phyloP scores from a whole-genome alignment of 2,797 vertebrate genomes.

The Knipowitschia caucasica region DNA sequence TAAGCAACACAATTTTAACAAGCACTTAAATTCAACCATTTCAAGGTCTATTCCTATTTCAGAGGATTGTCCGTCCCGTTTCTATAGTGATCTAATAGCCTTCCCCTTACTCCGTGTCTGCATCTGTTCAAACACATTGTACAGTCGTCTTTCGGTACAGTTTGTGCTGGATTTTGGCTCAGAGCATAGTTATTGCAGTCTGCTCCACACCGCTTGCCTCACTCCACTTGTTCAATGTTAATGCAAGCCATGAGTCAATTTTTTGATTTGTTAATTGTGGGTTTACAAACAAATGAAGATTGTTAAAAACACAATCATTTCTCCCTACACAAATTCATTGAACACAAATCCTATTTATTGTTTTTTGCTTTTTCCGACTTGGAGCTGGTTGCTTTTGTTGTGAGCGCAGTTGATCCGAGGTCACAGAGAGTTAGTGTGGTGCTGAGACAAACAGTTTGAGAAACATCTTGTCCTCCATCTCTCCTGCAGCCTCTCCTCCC shows the following conservation, averaged over 20 bases:
- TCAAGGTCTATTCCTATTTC: not conserved
- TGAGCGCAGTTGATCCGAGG: slow-evolving; percentile 8
- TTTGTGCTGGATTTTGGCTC: slow-evolving; percentile 1
- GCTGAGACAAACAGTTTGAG: slow-evolving; percentile 7
- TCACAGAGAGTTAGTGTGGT: slow-evolving; percentile 4
- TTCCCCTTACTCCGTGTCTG: not conserved
- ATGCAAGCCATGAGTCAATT: not conserved
- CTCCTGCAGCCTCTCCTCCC: slow-evolving; percentile 4
- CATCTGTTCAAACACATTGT: slow-evolving; percentile 1
- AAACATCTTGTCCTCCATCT: slow-evolving; percentile 8
- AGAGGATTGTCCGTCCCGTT: not conserved
- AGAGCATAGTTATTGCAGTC: slow-evolving; percentile 9
- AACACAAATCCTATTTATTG: slow-evolving; percentile 4
- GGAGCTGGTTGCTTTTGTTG: slow-evolving; percentile 10
- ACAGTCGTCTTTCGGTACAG: not conserved
- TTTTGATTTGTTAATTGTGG: slow-evolving; percentile 8
- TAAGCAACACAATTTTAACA: slow-evolving; percentile 1
- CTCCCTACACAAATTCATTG: no score
- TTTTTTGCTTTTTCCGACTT: not conserved
- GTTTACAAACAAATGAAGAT: not conserved
- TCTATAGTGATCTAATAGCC: not conserved
- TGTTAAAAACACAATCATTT: slow-evolving; percentile 3
- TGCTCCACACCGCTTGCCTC: slow-evolving; percentile 7
- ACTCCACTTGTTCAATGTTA: slow-evolving; percentile 2
- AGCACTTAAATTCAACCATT: not conserved